These are phyloP conservation scores for Ceryle rudis DNA, from an alignment of 2,797 vertebrate species.

Conservation along the genomic window DNA sequence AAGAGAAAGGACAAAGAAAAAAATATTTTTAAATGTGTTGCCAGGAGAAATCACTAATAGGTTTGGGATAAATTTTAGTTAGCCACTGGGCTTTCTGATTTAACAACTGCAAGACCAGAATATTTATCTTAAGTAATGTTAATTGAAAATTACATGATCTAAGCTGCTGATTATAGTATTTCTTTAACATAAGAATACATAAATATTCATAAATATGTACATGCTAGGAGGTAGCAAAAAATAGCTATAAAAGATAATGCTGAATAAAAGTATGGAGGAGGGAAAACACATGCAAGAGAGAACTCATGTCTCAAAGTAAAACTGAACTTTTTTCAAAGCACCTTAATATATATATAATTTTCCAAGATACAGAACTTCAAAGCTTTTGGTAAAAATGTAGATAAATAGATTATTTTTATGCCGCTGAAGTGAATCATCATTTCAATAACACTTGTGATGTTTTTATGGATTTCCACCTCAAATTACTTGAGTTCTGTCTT, in stretches of 20 bases:
- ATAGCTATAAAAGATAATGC: neutral
- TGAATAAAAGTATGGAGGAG: neutral
- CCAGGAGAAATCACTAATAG: neutral
- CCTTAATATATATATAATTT: slow-evolving; percentile 25
- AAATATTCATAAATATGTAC: neutral
- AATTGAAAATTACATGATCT: neutral
- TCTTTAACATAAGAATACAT: neutral
- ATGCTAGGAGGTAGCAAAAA: neutral
- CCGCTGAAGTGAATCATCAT: slow-evolving; percentile 35
- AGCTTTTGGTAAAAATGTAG: slow-evolving; percentile 31
- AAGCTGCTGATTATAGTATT: neutral
- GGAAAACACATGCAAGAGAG: neutral
- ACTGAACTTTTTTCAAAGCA: slow-evolving; percentile 20
- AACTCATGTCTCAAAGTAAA: slow-evolving; percentile 24
- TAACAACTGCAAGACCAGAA: neutral
- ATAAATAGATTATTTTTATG: slow-evolving; percentile 58
- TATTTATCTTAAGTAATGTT: neutral
- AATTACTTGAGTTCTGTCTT: slow-evolving; percentile 42
- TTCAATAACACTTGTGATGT: neutral
- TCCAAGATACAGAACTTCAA: slow-evolving; percentile 44
- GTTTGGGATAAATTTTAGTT: neutral
- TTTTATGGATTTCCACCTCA: slow-evolving; percentile 37
- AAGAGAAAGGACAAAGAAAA: neutral
- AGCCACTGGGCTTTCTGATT: neutral
- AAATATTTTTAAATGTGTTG: neutral